A percentile compares a stretch with the other conserved stretches of the same genome.
Evolutionary conservation across 1,140 invertebrate genomes (phyloP).

Genomic region (Eurosta solidaginis): DNA sequence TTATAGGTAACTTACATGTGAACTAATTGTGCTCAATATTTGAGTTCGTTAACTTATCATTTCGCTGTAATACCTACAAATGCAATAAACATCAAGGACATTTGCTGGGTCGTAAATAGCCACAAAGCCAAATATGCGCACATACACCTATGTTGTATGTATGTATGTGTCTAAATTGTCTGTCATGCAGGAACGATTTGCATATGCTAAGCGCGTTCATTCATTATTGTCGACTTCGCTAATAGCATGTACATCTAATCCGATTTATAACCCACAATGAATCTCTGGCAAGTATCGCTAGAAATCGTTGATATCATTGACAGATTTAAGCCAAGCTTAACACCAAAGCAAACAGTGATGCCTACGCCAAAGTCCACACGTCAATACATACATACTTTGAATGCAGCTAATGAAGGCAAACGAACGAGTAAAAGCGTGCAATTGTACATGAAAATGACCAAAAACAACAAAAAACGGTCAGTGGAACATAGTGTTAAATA

Average conservation of each 20-base stretch:
- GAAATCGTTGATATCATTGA: constrained; percentile 5
- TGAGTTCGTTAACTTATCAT: background rate
- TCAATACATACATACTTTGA: background rate
- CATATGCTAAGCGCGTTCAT: constrained; percentile 6
- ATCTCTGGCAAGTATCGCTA: background rate
- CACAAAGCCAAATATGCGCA: background rate
- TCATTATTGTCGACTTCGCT: constrained; percentile 20
- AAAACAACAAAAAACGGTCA: background rate
- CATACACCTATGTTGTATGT: background rate
- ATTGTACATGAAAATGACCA: background rate
- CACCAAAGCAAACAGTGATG: background rate
- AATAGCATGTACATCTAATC: constrained; percentile 2
- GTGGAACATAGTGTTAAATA: no score
- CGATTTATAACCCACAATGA: constrained; percentile 3
- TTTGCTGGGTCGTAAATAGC: background rate
- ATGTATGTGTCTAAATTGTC: background rate
- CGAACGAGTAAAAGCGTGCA: background rate
- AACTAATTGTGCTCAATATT: no score
- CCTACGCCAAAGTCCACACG: background rate
- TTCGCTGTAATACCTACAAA: background rate
- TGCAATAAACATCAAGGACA: background rate
- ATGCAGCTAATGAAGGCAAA: background rate
- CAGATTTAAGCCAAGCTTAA: constrained; percentile 13
- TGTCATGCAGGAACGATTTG: constrained; percentile 9
- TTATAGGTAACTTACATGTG: no score